These are phyloP conservation scores for Lagopus leucura DNA, from an alignment of 2,113 vertebrate genomes.

Conservation along the genomic window DNA sequence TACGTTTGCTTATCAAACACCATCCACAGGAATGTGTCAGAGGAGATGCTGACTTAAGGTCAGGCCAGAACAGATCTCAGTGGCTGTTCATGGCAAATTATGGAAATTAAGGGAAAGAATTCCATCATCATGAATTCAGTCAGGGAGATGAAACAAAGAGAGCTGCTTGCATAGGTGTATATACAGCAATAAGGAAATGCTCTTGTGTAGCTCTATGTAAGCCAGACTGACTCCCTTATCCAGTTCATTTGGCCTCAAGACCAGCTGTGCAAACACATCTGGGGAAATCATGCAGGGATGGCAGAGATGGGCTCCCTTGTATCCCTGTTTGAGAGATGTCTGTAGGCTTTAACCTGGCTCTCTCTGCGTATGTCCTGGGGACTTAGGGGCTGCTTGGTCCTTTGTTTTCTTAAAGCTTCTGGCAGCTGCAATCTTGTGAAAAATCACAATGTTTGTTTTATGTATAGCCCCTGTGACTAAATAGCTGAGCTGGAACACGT, in stretches of 20 bases:
- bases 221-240: not conserved
- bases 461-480: not conserved
- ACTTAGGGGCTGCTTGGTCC: not conserved
- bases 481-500: not conserved
- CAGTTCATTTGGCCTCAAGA: not conserved
- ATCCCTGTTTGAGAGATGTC: rapidly evolving
- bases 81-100: not conserved
- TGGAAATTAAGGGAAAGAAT: not conserved
- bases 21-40: not conserved
- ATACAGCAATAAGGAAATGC: not conserved
- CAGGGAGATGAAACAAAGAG: not conserved
- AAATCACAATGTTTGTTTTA: slow-evolving; percentile 21
- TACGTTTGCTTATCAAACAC: not conserved
- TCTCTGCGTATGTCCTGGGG: not conserved
- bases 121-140: not conserved
- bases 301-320: not conserved
- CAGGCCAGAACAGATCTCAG: not conserved
- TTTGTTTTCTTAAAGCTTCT: not conserved
- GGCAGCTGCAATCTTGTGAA: not conserved
- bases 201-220: not conserved
- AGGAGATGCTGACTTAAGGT: not conserved
- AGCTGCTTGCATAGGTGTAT: not conserved
- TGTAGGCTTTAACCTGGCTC: not conserved
- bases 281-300: not conserved
- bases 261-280: not conserved